These are phyloP conservation scores for Cylindroiulus punctatus DNA, from an alignment of 2,888 invertebrate genomes.

Conservation along the genomic window DNA sequence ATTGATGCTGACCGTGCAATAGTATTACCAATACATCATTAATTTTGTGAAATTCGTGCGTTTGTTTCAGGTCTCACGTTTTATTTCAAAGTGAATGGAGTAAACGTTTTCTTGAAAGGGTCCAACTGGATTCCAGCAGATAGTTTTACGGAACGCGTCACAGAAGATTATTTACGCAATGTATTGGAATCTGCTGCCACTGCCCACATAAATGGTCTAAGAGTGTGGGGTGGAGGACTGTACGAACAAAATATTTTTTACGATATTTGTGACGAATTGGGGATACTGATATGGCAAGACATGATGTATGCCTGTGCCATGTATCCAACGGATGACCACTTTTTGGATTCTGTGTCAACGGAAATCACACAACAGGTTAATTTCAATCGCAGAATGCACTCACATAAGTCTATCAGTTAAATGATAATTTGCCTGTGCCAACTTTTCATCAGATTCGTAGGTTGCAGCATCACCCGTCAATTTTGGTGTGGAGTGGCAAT, in stretches of 20 bases:
- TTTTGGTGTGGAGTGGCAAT: slow-evolving; percentile 91
- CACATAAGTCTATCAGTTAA: background rate
- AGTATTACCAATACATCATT: no score
- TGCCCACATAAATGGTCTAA: slow-evolving; percentile 88
- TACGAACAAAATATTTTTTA: slow-evolving; percentile 94
- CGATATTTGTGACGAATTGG: slow-evolving; percentile 83
- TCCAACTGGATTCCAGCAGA: slow-evolving; percentile 92
- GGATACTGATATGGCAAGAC: slow-evolving; percentile 97
- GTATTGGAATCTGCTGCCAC: slow-evolving; percentile 77
- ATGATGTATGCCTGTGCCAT: slow-evolving; percentile 96
- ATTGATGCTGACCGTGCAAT: no score
- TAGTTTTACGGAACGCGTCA: slow-evolving; percentile 80
- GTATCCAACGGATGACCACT: slow-evolving; percentile 82
- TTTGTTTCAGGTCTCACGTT: slow-evolving; percentile 73
- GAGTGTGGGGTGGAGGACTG: slow-evolving; percentile 99
- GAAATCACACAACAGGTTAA: slow-evolving; percentile 84
- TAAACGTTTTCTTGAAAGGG: slow-evolving; percentile 93
- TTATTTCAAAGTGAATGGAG: slow-evolving; percentile 85
- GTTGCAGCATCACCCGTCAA: slow-evolving; percentile 85
- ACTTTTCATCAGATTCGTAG: slow-evolving; percentile 69
- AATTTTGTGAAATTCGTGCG: background rate
- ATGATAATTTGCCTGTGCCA: background rate
- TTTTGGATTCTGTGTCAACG: slow-evolving; percentile 76
- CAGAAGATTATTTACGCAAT: slow-evolving; percentile 70
- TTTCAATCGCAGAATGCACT: background rate